Percentiles rank a stretch among this genome's conserved stretches.
phyloP scores from a whole-genome alignment of 2,797 vertebrate genomes.

The Chaetodon trifasciatus region DNA sequence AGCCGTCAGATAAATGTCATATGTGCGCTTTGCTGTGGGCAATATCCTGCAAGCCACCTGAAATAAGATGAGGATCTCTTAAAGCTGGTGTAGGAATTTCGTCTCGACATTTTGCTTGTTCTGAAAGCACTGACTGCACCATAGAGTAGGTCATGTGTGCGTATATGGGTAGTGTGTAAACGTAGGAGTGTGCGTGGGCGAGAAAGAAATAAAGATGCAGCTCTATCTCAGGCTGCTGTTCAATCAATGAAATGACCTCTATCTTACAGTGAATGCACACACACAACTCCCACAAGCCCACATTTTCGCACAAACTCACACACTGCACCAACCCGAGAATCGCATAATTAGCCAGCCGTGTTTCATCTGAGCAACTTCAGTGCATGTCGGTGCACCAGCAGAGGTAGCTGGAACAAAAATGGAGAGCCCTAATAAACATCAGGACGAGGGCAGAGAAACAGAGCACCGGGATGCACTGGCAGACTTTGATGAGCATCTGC shows the following conservation, averaged over 20 bases:
- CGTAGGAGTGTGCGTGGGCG: conserved; percentile 16
- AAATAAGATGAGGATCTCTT: conserved; percentile 29
- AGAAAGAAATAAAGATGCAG: neutral
- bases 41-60: conserved; percentile 38
- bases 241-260: conserved; percentile 34
- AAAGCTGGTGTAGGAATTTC: conserved; percentile 25
- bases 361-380: conserved; percentile 17
- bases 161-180: conserved; percentile 2
- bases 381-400: conserved; percentile 3
- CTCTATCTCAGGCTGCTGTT: conserved; percentile 17
- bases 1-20: conserved; percentile 60
- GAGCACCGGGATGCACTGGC: conserved; percentile 24
- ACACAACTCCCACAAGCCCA: conserved; percentile 20
- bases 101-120: conserved; percentile 36
- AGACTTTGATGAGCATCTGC: conserved; percentile 65
- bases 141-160: conserved; percentile 34
- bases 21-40: conserved; percentile 11
- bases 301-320: conserved; percentile 23
- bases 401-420: conserved; percentile 20
- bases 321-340: conserved; percentile 13
- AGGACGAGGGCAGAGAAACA: conserved; percentile 31
- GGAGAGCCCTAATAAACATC: conserved; percentile 38
- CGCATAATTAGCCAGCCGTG: conserved; percentile 14
- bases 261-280: conserved; percentile 43
- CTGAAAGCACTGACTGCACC: conserved; percentile 27